phyloP scores from a whole-genome alignment of 2,113 vertebrate species.

The Lethenteron reissneri region DNA sequence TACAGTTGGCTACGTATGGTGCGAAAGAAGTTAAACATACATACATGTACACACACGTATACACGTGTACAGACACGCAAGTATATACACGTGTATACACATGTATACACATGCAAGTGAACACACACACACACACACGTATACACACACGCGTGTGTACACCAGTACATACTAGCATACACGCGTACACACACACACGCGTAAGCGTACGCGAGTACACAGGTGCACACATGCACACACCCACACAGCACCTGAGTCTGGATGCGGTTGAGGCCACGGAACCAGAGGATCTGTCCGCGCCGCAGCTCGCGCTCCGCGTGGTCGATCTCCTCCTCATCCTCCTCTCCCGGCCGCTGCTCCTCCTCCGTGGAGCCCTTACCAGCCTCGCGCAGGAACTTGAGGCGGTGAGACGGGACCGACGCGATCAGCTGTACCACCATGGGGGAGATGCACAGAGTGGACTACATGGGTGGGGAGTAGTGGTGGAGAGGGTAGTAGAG shows the following conservation, averaged over 20 bases:
- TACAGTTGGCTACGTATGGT: too few relatives aligned
- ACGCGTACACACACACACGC: not conserved
- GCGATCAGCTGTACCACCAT: slow-evolving; percentile 49
- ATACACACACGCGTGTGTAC: too few relatives aligned
- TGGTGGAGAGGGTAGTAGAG: too few relatives aligned
- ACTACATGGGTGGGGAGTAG: too few relatives aligned
- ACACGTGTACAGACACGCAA: too few relatives aligned
- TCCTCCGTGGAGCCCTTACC: slow-evolving; percentile 93
- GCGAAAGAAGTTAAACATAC: too few relatives aligned
- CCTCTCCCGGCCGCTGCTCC: slow-evolving; percentile 60
- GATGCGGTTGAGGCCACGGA: slow-evolving; percentile 96
- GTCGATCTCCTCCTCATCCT: slow-evolving; percentile 82
- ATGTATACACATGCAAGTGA: too few relatives aligned
- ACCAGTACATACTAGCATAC: not conserved
- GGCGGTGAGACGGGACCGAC: slow-evolving; percentile 72
- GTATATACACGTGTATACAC: too few relatives aligned
- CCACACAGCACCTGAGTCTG: slow-evolving; percentile 66
- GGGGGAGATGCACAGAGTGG: too few relatives aligned
- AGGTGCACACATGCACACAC: not conserved
- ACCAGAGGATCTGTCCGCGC: slow-evolving; percentile 95
- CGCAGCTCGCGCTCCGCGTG: slow-evolving; percentile 86
- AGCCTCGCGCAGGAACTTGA: slow-evolving; percentile 91
- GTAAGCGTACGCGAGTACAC: not conserved
- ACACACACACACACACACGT: too few relatives aligned
- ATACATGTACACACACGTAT: too few relatives aligned